Conservation (phyloP, 2,888 invertebrate species). For the Ashinkailepas kermadecensis region DNA sequence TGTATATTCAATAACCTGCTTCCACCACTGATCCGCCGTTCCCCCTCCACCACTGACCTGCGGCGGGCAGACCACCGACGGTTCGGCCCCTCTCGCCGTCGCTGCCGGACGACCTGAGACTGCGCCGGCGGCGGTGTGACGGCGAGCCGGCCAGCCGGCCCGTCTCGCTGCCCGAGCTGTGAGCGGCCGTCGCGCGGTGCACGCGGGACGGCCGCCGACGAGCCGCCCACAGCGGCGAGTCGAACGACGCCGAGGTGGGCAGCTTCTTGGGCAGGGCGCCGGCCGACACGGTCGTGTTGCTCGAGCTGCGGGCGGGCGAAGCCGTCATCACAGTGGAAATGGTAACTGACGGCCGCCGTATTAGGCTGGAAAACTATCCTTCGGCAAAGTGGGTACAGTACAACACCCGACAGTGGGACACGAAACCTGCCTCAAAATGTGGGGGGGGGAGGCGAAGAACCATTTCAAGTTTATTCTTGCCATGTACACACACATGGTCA, state of each 20-base stretch:
- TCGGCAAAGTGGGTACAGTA: too few relatives aligned
- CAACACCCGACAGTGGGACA: too few relatives aligned
- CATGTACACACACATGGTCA: too few relatives aligned
- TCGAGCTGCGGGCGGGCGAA: background rate
- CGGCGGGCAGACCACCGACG: background rate
- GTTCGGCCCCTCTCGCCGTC: background rate
- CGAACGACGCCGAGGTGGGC: conserved; percentile 1
- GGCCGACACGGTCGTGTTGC: conserved; percentile 19
- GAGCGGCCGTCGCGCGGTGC: background rate
- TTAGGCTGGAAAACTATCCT: too few relatives aligned
- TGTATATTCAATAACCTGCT: too few relatives aligned
- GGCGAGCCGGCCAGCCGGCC: background rate
- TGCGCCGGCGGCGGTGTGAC: background rate
- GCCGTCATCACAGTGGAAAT: too few relatives aligned
- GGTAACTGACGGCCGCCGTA: too few relatives aligned
- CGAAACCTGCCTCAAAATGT: too few relatives aligned
- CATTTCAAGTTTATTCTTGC: too few relatives aligned
- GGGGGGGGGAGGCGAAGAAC: too few relatives aligned
- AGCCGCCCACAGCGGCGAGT: background rate
- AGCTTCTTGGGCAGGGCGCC: conserved; percentile 1
- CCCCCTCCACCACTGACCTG: background rate
- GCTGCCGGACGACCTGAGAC: background rate
- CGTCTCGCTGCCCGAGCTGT: conserved; percentile 21
- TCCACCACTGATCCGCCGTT: too few relatives aligned
- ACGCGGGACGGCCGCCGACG: background rate